phyloP scores from a whole-genome alignment of 2,797 vertebrate species.

The Manis javanica region DNA sequence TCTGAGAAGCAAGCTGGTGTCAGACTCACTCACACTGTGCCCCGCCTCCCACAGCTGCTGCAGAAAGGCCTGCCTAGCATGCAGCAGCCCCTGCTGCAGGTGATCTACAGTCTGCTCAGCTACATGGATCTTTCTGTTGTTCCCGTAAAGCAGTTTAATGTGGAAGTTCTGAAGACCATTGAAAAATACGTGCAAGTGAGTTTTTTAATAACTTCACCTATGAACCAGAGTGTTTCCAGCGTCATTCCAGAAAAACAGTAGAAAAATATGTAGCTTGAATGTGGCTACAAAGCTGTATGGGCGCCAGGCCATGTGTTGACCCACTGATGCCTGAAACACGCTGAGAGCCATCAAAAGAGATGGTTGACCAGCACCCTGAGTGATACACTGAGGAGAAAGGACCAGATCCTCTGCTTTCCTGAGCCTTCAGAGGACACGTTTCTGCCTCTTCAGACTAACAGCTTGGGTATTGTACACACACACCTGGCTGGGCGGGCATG shows the following conservation, averaged over 20 bases:
- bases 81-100: conserved; percentile 98
- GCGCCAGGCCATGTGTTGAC: rapidly evolving
- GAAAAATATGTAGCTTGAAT: background rate
- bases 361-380: background rate
- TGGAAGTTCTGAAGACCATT: conserved; percentile 97
- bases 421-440: background rate
- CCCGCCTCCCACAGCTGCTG: conserved; percentile 89
- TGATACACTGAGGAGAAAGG: background rate
- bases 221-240: background rate
- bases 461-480: background rate
- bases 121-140: conserved; percentile 97
- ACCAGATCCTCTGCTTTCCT: background rate
- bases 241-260: background rate
- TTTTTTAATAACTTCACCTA: background rate
- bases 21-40: background rate
- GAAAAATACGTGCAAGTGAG: conserved; percentile 99
- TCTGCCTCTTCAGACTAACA: background rate
- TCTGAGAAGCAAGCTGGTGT: background rate
- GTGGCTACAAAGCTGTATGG: rapidly evolving
- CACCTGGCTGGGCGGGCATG: background rate
- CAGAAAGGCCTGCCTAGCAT: conserved; percentile 98
- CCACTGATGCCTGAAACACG: background rate
- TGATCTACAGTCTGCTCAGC: conserved; percentile 98
- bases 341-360: rapidly evolving
- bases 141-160: conserved; percentile 96